Conservation (phyloP, 2,113 vertebrate species). For the Orthonyx spaldingii region DNA sequence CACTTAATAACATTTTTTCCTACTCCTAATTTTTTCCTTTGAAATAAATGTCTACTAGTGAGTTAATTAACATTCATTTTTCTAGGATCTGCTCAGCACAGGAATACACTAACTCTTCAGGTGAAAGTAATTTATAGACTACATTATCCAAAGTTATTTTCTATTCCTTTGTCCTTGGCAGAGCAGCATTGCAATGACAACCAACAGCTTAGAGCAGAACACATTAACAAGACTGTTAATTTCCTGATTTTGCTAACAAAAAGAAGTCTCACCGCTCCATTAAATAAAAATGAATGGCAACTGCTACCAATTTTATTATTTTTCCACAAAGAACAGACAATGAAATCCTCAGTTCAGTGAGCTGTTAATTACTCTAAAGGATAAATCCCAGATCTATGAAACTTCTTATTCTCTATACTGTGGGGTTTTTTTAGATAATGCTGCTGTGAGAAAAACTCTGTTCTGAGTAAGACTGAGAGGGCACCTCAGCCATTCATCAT, state of each 20-base stretch:
- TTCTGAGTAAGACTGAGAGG: neutral
- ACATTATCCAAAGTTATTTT: neutral
- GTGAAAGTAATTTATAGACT: neutral
- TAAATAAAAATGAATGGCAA: neutral
- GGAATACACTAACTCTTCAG: neutral
- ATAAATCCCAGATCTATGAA: neutral
- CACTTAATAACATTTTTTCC: neutral
- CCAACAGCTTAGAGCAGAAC: neutral
- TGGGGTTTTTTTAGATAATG: neutral
- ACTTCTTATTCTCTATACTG: neutral
- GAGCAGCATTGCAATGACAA: neutral
- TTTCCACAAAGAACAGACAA: neutral
- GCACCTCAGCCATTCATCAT: rapidly evolving
- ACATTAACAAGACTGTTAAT: neutral
- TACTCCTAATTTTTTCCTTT: neutral
- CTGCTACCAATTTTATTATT: neutral
- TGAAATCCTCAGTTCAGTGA: neutral
- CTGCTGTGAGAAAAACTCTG: neutral
- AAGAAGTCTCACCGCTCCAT: neutral
- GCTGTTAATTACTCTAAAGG: neutral
- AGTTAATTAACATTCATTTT: neutral
- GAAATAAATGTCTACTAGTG: neutral
- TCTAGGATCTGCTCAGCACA: neutral
- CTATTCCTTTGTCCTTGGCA: neutral
- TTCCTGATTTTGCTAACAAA: neutral